Evolutionary conservation across 2,888 invertebrate species (phyloP), one percentile per base, ranked within the genome.

Genomic region (Drosophila setosimentum): DNA sequence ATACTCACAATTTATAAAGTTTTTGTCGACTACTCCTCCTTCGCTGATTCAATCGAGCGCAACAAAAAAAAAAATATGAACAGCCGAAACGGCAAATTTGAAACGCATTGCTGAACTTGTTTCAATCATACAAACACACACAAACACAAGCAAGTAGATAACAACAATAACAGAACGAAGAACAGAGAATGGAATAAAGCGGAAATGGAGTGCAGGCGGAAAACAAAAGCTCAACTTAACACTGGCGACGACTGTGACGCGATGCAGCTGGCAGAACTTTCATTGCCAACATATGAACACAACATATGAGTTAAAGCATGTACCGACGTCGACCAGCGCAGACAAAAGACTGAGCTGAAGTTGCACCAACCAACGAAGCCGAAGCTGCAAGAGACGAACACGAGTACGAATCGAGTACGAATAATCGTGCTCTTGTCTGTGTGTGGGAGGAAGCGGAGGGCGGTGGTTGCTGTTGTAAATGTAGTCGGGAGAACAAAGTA

Each of bases 21-120:
- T 45, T 78, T 78, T 75, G 62, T 63, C 72, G 75, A 72, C 63
- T 76, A 71, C 27, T 60, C 16, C 37, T 63, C 57, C 70, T 74
- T 55, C 65, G 68, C 51, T 63, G 68, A 68, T 62, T 73, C 83
- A 87, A 86, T 87, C 82, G 76, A 83, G 71, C 80, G 77, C 71
- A 80, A 73, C 71, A 79, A 79, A 45, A 45, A n/a, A 45, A 45
- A 24, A 45, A 55, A 78, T 66, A 51, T 76, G 32, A 63, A 80
- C 60, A 68, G 68, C 66, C 77, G 78, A 78, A 77, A 74, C 74
- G 68, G 68, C 57, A 78, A 66, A 85, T 86, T 83, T 82, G 65
- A 76, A 82, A 80, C 82, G 83, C 80, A 78, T 78, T 80, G 80
- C 69, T 83, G 83, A 86, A 84, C 85, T 84, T 84, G 86, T 84